phyloP scores from a whole-genome alignment of 2,888 invertebrate species.

The Megaustenia siamemsis region DNA sequence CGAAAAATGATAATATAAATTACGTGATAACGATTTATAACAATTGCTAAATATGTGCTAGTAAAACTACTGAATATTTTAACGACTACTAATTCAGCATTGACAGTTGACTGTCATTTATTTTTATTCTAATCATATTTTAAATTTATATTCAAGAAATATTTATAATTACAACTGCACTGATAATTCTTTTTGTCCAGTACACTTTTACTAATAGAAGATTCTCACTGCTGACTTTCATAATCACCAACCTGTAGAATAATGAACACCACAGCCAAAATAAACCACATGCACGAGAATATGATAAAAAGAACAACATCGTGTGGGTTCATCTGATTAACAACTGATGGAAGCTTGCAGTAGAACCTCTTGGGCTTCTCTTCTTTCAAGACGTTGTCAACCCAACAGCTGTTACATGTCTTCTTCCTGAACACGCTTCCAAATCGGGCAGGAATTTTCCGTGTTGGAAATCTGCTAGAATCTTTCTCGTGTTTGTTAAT shows the following conservation, averaged over 20 bases:
- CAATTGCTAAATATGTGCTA: no score
- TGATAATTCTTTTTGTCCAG: no score
- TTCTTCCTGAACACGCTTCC: not conserved
- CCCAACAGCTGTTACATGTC: not conserved
- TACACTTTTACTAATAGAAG: not conserved
- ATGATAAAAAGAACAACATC: conserved; percentile 13
- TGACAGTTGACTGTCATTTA: no score
- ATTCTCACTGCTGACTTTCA: not conserved
- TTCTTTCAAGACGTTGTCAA: not conserved
- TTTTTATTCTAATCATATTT: no score
- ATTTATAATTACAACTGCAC: no score
- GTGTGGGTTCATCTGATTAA: conserved; percentile 7
- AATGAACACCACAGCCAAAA: not conserved
- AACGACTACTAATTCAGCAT: no score
- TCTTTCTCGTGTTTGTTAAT: not conserved
- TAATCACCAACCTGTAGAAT: conserved; percentile 15
- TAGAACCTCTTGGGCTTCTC: not conserved
- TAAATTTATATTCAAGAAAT: no score
- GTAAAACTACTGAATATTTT: no score
- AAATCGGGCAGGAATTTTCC: not conserved
- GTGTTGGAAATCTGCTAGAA: not conserved
- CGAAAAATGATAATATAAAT: no score
- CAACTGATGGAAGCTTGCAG: not conserved
- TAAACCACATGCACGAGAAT: not conserved
- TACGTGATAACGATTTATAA: no score